These are phyloP conservation scores for Chaenogobius annularis DNA, from an alignment of 2,113 vertebrate species.

Conservation along the genomic window DNA sequence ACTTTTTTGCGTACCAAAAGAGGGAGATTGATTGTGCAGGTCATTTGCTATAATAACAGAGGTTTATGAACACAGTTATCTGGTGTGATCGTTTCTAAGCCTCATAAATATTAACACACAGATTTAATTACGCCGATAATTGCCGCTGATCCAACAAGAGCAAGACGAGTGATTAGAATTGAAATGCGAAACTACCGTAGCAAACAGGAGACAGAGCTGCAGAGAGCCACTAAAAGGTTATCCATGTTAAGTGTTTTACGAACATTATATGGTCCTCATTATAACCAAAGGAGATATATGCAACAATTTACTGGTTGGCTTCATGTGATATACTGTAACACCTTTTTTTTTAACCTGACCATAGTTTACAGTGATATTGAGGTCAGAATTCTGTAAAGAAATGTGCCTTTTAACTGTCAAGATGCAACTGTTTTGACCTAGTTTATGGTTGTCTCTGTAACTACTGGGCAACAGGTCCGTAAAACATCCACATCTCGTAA, in stretches of 20 bases:
- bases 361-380: too few relatives aligned
- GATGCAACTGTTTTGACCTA: too few relatives aligned
- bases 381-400: too few relatives aligned
- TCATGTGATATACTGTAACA: too few relatives aligned
- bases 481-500: not conserved
- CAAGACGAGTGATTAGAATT: not conserved
- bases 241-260: not conserved
- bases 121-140: conserved; percentile 9
- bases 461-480: too few relatives aligned
- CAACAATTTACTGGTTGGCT: not conserved
- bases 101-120: conserved; percentile 7
- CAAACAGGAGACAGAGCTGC: not conserved
- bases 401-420: too few relatives aligned
- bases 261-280: not conserved
- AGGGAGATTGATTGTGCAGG: not conserved
- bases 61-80: conserved; percentile 11
- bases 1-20: not conserved
- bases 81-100: not conserved
- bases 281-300: not conserved
- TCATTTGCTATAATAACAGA: not conserved
- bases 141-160: conserved; percentile 10
- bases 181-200: not conserved
- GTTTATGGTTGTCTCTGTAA: too few relatives aligned
- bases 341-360: too few relatives aligned
- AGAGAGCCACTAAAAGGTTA: not conserved